Evolutionary conservation across 2,113 vertebrate genomes (phyloP), one percentile per base, ranked within the genome.

Genomic region (Phasianus colchicus): DNA sequence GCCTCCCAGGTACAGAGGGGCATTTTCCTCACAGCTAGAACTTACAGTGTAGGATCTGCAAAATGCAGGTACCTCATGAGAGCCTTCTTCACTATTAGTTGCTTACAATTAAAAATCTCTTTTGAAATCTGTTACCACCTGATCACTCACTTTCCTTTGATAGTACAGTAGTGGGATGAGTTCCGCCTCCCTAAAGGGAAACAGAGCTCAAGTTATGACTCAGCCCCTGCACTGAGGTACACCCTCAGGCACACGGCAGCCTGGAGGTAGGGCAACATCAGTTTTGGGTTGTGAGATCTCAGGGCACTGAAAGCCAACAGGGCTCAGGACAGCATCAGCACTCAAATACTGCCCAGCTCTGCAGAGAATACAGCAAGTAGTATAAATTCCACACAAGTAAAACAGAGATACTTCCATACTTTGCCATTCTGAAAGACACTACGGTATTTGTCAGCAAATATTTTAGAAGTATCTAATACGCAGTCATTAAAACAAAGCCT

Each of bases 101-200:
- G 24, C 86, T 29, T 67, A 64, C 48, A 85, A 71, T 38, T 9
- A 60, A 93, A 92, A 83, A 57, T 27, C 5, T 24, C 47, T 50
- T 34, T 91, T 79, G 45, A 63, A 88, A 40, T 30, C 20, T 21
- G 30, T 74, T 50, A 18, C 32, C 7, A 60, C 19, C 34, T 19
- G 11, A 67, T 64, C 21, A 29, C 38, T 25, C 17, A 50, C 6
- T 17, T 67, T 19, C 43, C 38, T 81, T 64, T 36, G 13, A 57
- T 10, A 75, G 36, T 25, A 48, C 14, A 57, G 54, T 30, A 57
- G 17, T 32, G 10, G 54, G 45, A 73, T 20, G 19, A 91, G 66
- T 70, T 40, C 50, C 47, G 52, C 29, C 64, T 86, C 36, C 40
- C 15, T n/a, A 29, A 13, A 75, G 52, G 15, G 67, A 96, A 93